A percentile compares a stretch with the other conserved stretches of the same genome.
Evolutionary conservation across 2,888 invertebrate species (phyloP).

Genomic region (Carcina quercana): DNA sequence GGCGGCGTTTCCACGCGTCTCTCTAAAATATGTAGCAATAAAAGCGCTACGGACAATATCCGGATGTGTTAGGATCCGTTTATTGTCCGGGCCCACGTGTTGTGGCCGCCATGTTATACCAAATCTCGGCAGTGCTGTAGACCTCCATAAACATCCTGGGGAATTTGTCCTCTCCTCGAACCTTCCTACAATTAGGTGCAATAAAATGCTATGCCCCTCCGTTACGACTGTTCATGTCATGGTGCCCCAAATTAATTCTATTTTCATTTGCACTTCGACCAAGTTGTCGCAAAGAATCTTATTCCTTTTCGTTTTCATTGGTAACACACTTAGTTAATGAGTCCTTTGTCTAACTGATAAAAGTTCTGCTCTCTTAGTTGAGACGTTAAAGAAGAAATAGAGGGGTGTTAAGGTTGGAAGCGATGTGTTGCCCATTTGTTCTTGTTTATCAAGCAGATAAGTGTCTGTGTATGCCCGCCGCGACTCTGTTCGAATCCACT

Average conservation of each 20-base stretch:
- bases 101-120: constrained; percentile 36
- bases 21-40: constrained; percentile 62
- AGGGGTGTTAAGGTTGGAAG: constrained; percentile 48
- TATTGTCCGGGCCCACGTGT: constrained; percentile 53
- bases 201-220: constrained; percentile 21
- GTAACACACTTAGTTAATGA: constrained; percentile 47
- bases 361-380: constrained; percentile 48
- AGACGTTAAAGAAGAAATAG: constrained; percentile 56
- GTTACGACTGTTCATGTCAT: constrained; percentile 12
- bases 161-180: constrained; percentile 29
- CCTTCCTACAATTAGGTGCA: constrained; percentile 29
- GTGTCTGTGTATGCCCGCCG: constrained; percentile 45
- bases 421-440: constrained; percentile 63
- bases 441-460: constrained; percentile 66
- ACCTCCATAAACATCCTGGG: constrained; percentile 44
- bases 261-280: constrained; percentile 17
- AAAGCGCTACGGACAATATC: constrained; percentile 53
- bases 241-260: constrained; percentile 13
- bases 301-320: constrained; percentile 26
- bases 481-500: constrained; percentile 45
- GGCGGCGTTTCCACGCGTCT: constrained; percentile 32
- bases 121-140: constrained; percentile 38
- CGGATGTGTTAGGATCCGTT: constrained; percentile 58
- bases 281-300: background rate
- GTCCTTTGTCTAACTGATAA: constrained; percentile 50